Conservation (phyloP, 92 coral and sea anemone species). For the Phenganax subtilis region DNA sequence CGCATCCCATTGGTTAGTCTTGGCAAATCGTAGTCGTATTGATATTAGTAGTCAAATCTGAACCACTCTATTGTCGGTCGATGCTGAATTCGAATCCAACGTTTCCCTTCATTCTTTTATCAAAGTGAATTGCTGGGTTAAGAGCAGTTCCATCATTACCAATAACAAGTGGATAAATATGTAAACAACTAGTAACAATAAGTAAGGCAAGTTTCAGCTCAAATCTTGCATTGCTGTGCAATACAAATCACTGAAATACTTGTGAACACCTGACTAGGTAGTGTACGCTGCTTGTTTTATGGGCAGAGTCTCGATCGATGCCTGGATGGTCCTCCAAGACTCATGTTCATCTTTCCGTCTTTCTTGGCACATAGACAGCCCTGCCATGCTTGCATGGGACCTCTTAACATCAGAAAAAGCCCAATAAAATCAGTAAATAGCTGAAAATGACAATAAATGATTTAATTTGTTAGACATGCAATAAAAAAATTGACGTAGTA, state of each 20-base stretch:
- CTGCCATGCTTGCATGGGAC: constrained; percentile 37
- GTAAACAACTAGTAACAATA: neutral
- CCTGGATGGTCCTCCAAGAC: neutral
- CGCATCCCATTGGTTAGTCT: too few species aligned
- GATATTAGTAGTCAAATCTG: too few species aligned
- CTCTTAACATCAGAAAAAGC: constrained; percentile 25
- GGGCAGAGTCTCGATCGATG: neutral
- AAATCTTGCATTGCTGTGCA: neutral
- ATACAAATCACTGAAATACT: neutral
- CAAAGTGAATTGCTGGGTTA: constrained; percentile 7
- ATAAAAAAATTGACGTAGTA: too few species aligned
- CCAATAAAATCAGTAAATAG: too few species aligned
- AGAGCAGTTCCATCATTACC: neutral
- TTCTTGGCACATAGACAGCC: constrained; percentile 2
- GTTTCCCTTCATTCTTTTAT: neutral
- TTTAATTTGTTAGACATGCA: too few species aligned
- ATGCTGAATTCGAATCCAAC: neutral
- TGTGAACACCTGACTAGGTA: neutral
- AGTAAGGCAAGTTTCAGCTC: neutral
- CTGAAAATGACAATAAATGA: too few species aligned
- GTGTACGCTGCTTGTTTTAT: neutral
- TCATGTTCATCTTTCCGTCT: constrained; percentile 14
- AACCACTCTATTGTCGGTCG: neutral
- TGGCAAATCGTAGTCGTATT: too few species aligned
- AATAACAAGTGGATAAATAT: neutral